These are phyloP conservation scores for Matsumurasca onukii DNA, from an alignment of 1,140 invertebrate genomes.

Conservation along the genomic window DNA sequence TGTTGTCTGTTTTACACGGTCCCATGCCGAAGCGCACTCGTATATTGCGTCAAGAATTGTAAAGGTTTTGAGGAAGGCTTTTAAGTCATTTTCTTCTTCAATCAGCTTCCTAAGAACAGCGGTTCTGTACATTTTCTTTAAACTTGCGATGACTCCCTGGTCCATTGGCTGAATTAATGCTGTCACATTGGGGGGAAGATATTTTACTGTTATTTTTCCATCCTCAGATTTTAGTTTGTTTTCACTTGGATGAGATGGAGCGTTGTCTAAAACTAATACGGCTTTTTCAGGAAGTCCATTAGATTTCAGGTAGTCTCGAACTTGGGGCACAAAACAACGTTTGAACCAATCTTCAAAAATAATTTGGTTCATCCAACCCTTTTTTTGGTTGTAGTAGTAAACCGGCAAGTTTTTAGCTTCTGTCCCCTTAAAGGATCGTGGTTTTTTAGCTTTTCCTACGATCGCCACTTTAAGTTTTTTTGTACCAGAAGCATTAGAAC, in stretches of 20 bases:
- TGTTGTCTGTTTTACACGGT: slow-evolving; percentile 2
- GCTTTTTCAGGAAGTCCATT: slow-evolving; percentile 1
- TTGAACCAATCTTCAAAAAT: slow-evolving; percentile 17
- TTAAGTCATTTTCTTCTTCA: slow-evolving; percentile 10
- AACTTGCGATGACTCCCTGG: background rate
- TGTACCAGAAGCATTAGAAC: slow-evolving; percentile 43
- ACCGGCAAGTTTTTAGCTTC: slow-evolving; percentile 16
- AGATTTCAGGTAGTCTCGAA: slow-evolving; percentile 4
- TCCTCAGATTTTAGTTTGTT: slow-evolving; percentile 26
- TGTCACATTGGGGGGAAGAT: slow-evolving; percentile 16
- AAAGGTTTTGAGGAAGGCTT: slow-evolving; percentile 27
- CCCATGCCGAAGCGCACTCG: slow-evolving; percentile 41
- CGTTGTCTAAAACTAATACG: slow-evolving; percentile 17
- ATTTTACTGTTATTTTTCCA: slow-evolving; percentile 22
- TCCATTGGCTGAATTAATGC: slow-evolving; percentile 5
- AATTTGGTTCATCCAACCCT: slow-evolving; percentile 19
- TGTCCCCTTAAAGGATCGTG: slow-evolving; percentile 32
- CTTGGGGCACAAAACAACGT: background rate
- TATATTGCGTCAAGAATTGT: background rate
- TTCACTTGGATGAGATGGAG: slow-evolving; percentile 27
- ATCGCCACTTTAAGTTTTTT: slow-evolving; percentile 46
- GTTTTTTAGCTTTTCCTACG: slow-evolving; percentile 46
- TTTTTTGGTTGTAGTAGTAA: slow-evolving; percentile 27
- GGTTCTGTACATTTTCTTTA: background rate
- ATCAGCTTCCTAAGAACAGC: slow-evolving; percentile 2